Evolutionary conservation across 2,113 vertebrate genomes (phyloP).

Genomic region (Synodontis membranacea): DNA sequence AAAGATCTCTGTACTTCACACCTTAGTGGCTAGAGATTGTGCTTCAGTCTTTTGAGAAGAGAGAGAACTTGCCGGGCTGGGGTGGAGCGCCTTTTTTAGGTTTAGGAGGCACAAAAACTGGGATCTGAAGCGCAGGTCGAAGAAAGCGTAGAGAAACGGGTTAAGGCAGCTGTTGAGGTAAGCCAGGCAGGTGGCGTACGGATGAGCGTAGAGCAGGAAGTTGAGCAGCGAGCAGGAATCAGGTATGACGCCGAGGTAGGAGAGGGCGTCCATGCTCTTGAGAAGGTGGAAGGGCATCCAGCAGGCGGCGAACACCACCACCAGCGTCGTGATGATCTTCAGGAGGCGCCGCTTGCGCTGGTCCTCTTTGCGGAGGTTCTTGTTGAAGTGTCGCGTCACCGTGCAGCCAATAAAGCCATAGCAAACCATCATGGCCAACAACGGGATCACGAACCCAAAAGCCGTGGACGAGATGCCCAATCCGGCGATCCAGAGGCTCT

Average conservation of each 20-base stretch:
- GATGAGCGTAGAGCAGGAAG: constrained; percentile 76
- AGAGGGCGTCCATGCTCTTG: constrained; percentile 78
- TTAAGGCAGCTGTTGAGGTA: constrained; percentile 89
- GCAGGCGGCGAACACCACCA: constrained; percentile 80
- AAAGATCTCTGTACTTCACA: constrained; percentile 65
- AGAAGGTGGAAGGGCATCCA: constrained; percentile 84
- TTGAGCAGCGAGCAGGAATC: constrained; percentile 73
- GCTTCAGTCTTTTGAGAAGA: constrained; percentile 82
- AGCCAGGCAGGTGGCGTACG: constrained; percentile 82
- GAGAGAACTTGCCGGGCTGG: constrained; percentile 70
- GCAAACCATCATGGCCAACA: constrained; percentile 81
- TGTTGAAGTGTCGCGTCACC: constrained; percentile 80
- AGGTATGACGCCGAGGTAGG: constrained; percentile 72
- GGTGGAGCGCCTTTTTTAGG: constrained; percentile 70
- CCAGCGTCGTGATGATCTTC: constrained; percentile 80
- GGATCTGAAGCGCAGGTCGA: constrained; percentile 81
- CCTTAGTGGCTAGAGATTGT: constrained; percentile 78
- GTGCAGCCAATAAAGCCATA: constrained; percentile 82
- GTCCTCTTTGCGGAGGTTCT: constrained; percentile 74
- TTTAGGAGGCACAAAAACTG: constrained; percentile 79
- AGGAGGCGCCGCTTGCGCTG: constrained; percentile 77
- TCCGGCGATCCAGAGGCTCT: constrained; percentile 74
- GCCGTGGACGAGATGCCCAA: constrained; percentile 78
- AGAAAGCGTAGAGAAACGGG: constrained; percentile 85
- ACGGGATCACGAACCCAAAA: constrained; percentile 79